Conservation (phyloP, 2,888 invertebrate genomes). For the Oscheius sp. region DNA sequence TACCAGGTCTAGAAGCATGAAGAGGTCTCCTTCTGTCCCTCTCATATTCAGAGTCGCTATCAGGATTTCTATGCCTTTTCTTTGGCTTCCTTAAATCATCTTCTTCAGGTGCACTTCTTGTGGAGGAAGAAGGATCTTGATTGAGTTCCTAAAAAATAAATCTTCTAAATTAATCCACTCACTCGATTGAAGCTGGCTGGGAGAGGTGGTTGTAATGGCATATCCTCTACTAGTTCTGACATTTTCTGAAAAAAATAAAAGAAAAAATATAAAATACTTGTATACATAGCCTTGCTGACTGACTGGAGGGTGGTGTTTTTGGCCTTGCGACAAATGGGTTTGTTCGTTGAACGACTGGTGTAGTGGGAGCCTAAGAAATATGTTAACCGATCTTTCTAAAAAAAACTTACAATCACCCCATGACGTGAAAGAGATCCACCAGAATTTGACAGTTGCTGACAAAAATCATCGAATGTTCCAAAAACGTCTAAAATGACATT, state of each 20-base stretch:
- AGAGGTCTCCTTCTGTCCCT: not conserved
- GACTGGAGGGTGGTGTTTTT: not conserved
- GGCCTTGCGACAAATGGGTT: not conserved
- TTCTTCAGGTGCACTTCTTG: not conserved
- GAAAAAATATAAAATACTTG: not conserved
- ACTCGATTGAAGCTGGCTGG: conserved; percentile 3
- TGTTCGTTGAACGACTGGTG: not conserved
- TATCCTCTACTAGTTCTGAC: not conserved
- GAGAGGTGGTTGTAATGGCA: conserved; percentile 2
- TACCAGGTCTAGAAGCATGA: conserved; percentile 18
- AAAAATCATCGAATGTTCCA: conserved; percentile 18
- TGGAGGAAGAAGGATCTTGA: conserved; percentile 6
- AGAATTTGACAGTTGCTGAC: conserved; percentile 8
- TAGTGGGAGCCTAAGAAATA: conserved; percentile 4
- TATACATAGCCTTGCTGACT: conserved; percentile 17
- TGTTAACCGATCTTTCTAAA: not conserved
- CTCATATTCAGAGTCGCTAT: conserved; percentile 24
- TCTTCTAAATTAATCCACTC: not conserved
- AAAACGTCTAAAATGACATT: conserved; percentile 23
- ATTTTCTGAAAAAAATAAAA: not conserved
- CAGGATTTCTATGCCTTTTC: not conserved
- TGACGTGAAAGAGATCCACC: not conserved
- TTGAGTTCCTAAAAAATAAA: conserved; percentile 3
- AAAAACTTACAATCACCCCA: conserved; percentile 19
- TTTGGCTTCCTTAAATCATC: not conserved